Base-by-base conservation (phyloP, 2,888 invertebrate species). In the Noctua janthina region DNA sequence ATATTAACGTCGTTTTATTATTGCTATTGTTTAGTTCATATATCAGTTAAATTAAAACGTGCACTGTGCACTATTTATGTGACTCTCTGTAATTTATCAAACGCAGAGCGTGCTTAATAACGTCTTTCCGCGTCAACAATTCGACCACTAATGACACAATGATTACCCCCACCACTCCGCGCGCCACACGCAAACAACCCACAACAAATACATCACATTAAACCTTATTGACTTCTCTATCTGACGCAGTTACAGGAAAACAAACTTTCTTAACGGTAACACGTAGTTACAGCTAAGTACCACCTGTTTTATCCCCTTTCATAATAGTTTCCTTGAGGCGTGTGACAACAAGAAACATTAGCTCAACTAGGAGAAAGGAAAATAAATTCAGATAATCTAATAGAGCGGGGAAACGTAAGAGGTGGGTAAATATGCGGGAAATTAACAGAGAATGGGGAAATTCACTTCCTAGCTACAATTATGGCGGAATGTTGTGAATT, bases 331-430 rank as follows among this genome's bases (percentile, higher is more conserved):
- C 75, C 89, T 86, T 78, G 81, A 83, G 90, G 85, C 89, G 90
- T 88, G 89, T 90, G 89, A 87, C 90, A 91, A 90, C 89, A 90
- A 85, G 81, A 81, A 85, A 90, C 90, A 89, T 91, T 91, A 89
- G 80, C 83, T 82, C 73, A 92, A 91, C 90, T 89, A 90, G 82
- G 85, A 87, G 87, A 91, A 90, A 89, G 89, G 92, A 90, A 91
- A 92, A 94, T 93, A 94, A 95, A 95, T 94, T 93, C 93, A 90
- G 92, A 92, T 93, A 95, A 95, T 95, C 93, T 94, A 95, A 95
- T 94, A 94, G 90, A 90, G 89, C 81, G 88, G 86, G 83, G 84
- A 84, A 79, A 78, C 83, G 81, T 86, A 92, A 93, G 94, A 92
- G 93, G 92, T 92, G 90, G 89, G 94, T 91, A 94, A 94, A 95